Percentiles rank a stretch among this genome's conserved stretches.
These are phyloP conservation scores for Ochlodes sylvanus DNA, from an alignment of 2,888 invertebrate genomes.

Conservation along the genomic window DNA sequence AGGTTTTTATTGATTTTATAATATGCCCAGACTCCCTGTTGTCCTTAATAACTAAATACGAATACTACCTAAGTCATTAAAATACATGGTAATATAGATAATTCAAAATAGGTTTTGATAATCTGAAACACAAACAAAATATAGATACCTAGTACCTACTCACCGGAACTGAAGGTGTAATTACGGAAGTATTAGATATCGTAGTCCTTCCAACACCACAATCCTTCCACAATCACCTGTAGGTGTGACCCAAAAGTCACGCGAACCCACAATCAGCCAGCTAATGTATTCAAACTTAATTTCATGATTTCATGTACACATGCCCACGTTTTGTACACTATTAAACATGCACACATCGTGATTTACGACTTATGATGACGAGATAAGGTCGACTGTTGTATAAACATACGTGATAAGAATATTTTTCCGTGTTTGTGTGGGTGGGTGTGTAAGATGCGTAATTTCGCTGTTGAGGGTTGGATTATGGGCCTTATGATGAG, in stretches of 20 bases:
- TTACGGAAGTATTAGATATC: background rate
- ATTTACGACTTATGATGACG: constrained; percentile 11
- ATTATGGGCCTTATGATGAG: background rate
- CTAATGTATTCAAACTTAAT: constrained; percentile 10
- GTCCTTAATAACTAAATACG: too few species aligned
- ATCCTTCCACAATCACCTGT: constrained; percentile 2
- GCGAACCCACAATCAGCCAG: constrained; percentile 6
- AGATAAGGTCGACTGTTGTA: background rate
- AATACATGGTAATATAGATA: too few species aligned
- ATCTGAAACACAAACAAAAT: too few species aligned
- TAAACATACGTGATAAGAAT: background rate
- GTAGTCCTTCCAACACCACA: background rate
- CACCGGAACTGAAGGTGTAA: background rate
- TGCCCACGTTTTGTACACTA: constrained; percentile 7
- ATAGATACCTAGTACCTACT: too few species aligned
- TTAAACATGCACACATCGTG: background rate
- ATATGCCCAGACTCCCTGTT: too few species aligned
- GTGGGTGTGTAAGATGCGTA: background rate
- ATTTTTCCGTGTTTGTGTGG: constrained; percentile 1
- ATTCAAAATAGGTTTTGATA: too few species aligned
- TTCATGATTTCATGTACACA: constrained; percentile 12
- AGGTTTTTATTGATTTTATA: too few species aligned
- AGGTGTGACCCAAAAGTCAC: constrained; percentile 18
- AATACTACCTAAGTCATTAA: too few species aligned
- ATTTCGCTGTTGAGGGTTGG: background rate